Evolutionary conservation across 2,888 invertebrate genomes (phyloP), one percentile per base, ranked within the genome.

Genomic region (Oscheius sp.): DNA sequence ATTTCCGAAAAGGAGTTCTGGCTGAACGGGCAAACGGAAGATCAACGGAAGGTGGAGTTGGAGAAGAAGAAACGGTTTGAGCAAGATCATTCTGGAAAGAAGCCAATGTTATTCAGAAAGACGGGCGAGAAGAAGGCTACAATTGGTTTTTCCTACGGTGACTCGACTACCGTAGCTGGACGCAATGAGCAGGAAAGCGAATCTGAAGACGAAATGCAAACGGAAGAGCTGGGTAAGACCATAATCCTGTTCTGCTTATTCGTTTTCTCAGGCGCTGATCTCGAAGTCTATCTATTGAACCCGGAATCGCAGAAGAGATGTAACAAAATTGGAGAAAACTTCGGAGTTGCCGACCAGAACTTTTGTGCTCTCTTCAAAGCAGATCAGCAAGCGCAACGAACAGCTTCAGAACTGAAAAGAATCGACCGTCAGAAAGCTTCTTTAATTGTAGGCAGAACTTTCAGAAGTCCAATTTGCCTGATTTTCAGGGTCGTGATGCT

Each of bases 61-160:
- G 86, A 86, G 42, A 86, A 80, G 59, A 42, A 42, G 42, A 85
- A 86, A 71, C 83, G 78, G 81, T 78, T 35, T 53, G 74, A 73
- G 21, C 1, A n/a, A 55, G 21, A 55, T 32, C 9, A 55, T 55
- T 32, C 5, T 33, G n/a, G 2, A 35, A 37, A 10, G 11, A 37
- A 11, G 0, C n/a, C 11, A 11, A 5, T n/a, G 9, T 50, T 57
- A 59, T 74, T 35, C 59, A 86, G 86, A 65, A 86, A 88, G 75
- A 70, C 76, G 7, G 78, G 82, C 0, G 83, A 85, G 1, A 79
- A 82, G 11, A 85, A 86, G 51, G 86, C 88, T 2, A 80, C 84
- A 5, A 87, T 89, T 59, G 86, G 83, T 2, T 89, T 87, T 66
- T 76, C 78, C 35, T 89, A 89, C 76, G 86, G 81, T 10, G 84